Percentiles rank a stretch among this genome's conserved stretches.
These are phyloP conservation scores for Lepus americanus DNA, from an alignment of 2,113 vertebrate species.

Conservation along the genomic window DNA sequence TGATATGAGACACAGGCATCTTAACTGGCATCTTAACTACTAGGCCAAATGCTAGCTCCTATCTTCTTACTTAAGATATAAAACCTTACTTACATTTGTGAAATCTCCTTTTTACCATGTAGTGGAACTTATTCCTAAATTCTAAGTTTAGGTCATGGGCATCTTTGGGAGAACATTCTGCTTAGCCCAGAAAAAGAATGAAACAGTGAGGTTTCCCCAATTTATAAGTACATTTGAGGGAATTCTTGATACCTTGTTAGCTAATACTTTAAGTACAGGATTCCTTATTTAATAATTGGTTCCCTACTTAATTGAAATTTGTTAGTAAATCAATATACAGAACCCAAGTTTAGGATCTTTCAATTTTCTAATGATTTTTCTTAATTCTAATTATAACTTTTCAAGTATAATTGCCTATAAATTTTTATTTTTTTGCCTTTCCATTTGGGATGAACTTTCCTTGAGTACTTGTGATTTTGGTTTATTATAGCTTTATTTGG, in stretches of 20 bases:
- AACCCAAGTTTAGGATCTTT: background rate
- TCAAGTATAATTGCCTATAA: conserved; percentile 39
- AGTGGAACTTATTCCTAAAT: background rate
- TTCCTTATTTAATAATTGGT: conserved; percentile 9
- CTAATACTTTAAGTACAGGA: conserved; percentile 8
- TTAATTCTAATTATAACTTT: conserved; percentile 53
- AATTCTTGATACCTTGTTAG: conserved; percentile 3
- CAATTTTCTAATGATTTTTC: conserved; percentile 21
- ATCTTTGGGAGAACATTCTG: background rate
- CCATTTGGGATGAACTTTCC: conserved; percentile 45
- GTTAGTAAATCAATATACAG: background rate
- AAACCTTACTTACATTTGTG: background rate
- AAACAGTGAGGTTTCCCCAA: background rate
- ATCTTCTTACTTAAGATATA: background rate
- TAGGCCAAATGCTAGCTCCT: no score
- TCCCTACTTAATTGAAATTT: conserved; percentile 25
- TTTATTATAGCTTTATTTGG: conserved; percentile 59
- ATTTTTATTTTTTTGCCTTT: conserved; percentile 1
- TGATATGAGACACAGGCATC: no score
- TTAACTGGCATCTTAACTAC: no score
- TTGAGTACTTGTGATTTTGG: conserved; percentile 31
- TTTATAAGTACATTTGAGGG: background rate
- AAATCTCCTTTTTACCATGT: background rate
- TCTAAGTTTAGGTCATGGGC: background rate
- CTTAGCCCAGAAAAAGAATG: background rate